Evolutionary conservation across 2,888 invertebrate genomes (phyloP).

Genomic region (Coelinius sp.): DNA sequence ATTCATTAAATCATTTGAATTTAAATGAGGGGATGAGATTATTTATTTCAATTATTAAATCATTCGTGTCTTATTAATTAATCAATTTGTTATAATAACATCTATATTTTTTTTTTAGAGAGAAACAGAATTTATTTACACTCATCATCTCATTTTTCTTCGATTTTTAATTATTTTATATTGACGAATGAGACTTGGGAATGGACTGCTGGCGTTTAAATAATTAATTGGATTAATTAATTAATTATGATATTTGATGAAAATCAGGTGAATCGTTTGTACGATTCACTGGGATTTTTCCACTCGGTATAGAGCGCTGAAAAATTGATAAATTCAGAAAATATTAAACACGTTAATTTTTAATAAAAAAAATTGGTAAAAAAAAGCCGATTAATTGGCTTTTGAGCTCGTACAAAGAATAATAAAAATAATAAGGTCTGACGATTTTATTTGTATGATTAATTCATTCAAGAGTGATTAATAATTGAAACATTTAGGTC

Average conservation of each 20-base stretch:
- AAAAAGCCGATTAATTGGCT: not conserved
- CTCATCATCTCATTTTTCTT: not conserved
- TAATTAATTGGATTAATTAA: not conserved
- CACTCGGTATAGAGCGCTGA: slow-evolving; percentile 2
- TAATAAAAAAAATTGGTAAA: not conserved
- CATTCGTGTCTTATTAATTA: not conserved
- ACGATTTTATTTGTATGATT: slow-evolving; percentile 15
- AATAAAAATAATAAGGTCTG: not conserved
- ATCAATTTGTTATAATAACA: not conserved
- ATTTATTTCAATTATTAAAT: not conserved
- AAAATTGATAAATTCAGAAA: not conserved
- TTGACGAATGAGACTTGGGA: not conserved
- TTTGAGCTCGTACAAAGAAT: slow-evolving; percentile 24
- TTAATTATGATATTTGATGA: not conserved
- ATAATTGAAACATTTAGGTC: not conserved
- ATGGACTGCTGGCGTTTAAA: not conserved
- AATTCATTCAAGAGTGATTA: not conserved
- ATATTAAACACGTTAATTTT: not conserved
- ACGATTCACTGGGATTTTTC: slow-evolving; percentile 7
- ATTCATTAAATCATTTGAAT: not conserved
- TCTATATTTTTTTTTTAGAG: not conserved
- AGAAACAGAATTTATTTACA: not conserved
- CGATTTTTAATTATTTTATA: not conserved
- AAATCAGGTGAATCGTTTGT: not conserved
- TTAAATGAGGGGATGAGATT: not conserved